These are phyloP conservation scores for Pristionchus maxplancki DNA, from an alignment of 2,888 invertebrate genomes.

Conservation along the genomic window DNA sequence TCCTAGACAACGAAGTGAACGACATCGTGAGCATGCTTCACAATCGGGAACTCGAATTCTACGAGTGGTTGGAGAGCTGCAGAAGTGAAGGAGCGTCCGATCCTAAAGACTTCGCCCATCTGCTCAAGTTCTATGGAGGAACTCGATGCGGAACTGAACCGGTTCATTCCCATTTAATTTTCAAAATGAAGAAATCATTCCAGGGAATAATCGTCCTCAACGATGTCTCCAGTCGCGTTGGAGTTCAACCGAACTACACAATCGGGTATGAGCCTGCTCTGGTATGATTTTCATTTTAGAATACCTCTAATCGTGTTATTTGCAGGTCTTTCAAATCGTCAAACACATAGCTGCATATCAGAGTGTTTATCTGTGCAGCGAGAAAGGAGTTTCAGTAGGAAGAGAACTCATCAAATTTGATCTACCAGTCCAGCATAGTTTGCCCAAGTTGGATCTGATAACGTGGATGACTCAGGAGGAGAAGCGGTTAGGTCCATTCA, in stretches of 20 bases:
- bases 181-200: background rate
- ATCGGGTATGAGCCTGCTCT: background rate
- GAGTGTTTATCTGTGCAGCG: background rate
- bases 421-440: background rate
- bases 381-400: background rate
- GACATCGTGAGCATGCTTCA: background rate
- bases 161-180: background rate
- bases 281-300: background rate
- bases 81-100: background rate
- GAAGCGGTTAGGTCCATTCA: background rate
- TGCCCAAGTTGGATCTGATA: background rate
- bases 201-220: slow-evolving; percentile 24
- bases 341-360: background rate
- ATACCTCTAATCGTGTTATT: too few relatives aligned
- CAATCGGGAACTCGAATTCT: background rate
- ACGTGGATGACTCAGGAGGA: background rate
- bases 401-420: background rate
- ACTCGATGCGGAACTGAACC: background rate
- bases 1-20: background rate
- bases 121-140: slow-evolving; percentile 12
- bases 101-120: background rate
- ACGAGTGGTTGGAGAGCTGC: background rate
- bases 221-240: background rate
- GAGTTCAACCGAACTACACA: background rate
- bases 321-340: background rate